Evolutionary conservation across 2,797 vertebrate genomes (phyloP).

Genomic region (Ara ararauna): DNA sequence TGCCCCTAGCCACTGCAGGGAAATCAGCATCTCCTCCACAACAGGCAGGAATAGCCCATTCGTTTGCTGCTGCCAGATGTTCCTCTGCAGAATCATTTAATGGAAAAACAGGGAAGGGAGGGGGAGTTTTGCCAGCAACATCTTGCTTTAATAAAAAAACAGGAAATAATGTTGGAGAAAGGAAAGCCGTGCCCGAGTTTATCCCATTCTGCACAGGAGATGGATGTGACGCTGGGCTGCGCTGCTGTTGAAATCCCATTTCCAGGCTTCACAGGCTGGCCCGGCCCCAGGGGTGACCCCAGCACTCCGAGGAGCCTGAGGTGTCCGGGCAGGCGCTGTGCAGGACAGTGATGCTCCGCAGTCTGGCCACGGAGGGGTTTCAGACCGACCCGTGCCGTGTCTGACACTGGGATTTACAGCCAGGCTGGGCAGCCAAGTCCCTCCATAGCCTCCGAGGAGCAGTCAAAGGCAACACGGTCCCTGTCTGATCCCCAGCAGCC

Average conservation of each 20-base stretch:
- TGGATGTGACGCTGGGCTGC: rapidly evolving
- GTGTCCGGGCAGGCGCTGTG: rapidly evolving
- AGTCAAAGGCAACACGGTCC: background rate
- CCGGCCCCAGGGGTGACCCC: rapidly evolving
- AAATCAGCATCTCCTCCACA: rapidly evolving
- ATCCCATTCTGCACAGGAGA: background rate
- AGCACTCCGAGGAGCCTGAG: rapidly evolving
- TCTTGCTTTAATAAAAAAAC: conserved; percentile 36
- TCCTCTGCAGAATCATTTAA: conserved; percentile 5
- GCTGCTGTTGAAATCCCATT: background rate
- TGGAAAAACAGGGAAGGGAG: conserved; percentile 38
- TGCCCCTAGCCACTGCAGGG: background rate
- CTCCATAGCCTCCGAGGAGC: rapidly evolving
- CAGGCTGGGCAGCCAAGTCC: background rate
- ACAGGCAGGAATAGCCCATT: background rate
- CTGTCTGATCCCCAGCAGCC: background rate
- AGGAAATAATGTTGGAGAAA: conserved; percentile 14
- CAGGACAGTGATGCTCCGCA: background rate
- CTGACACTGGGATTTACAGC: background rate
- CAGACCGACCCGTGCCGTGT: background rate
- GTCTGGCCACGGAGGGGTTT: rapidly evolving
- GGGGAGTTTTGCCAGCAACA: background rate
- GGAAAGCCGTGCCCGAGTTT: background rate
- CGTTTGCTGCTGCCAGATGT: conserved; percentile 15
- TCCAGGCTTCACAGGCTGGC: background rate